phyloP scores from a whole-genome alignment of 2,888 invertebrate genomes.

The Stenodema calcarata region DNA sequence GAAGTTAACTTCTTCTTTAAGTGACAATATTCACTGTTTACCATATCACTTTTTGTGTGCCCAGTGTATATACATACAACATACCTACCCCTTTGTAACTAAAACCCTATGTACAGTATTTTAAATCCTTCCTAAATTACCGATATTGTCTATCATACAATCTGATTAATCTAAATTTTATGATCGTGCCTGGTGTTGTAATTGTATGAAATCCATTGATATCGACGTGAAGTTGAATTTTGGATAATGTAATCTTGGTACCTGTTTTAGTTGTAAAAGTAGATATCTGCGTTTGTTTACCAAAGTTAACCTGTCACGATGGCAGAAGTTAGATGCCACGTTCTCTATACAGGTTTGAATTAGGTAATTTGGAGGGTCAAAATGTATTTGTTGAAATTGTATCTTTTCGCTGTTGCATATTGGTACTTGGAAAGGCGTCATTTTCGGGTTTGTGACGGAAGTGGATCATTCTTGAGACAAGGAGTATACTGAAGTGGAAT shows the following conservation, averaged over 20 bases:
- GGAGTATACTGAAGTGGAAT: no score
- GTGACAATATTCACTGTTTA: slow-evolving; percentile 38
- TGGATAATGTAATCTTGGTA: not conserved
- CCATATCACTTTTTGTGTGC: slow-evolving; percentile 40
- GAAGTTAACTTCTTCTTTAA: not conserved
- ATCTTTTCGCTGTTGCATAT: no score
- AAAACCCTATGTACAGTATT: not conserved
- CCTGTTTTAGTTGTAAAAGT: not conserved
- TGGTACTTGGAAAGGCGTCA: no score
- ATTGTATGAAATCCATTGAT: not conserved
- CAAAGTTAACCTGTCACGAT: not conserved
- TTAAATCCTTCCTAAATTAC: not conserved
- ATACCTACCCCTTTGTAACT: not conserved
- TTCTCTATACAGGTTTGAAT: no score
- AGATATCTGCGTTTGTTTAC: not conserved
- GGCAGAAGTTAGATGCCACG: no score
- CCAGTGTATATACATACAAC: not conserved
- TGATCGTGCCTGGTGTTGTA: not conserved
- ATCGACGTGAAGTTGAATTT: not conserved
- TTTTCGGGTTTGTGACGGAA: no score
- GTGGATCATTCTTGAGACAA: no score
- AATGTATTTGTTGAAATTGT: no score
- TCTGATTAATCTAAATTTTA: not conserved
- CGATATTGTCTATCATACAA: not conserved
- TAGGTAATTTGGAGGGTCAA: no score